Evolutionary conservation across 2,888 invertebrate species (phyloP), one percentile per base, ranked within the genome.

Genomic region (Phorcus lineatus): DNA sequence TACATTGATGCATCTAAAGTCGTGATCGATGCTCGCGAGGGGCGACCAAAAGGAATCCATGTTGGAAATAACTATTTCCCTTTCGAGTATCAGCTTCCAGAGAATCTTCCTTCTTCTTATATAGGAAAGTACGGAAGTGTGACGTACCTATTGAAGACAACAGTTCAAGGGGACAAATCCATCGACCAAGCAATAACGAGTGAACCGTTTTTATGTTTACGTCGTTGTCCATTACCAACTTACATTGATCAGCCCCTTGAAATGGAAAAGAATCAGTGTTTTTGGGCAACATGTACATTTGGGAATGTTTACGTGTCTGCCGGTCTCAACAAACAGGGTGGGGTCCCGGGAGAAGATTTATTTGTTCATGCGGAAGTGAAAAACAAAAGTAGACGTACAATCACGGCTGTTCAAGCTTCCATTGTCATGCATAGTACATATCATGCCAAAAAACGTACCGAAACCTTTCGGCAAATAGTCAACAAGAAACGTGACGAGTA

Each of bases 71-170:
- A 92, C 80, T 82, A 88, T 19, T 92, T 92, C 81, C 88, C 90
- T 0, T 90, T 93, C 79, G 90, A 91, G 53, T 93, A 92, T 82
- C 85, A 86, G 54, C 89, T 93, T 0, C 92, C 91, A 0, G 85
- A 87, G 1, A 91, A 89, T 79, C 87, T 93, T 1, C 93, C 93
- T 0, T 92, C 92, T 13, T 92, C 92, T 0, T 93, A 91, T 84
- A 93, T 93, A 74, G 93, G 93, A 62, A 92, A 92, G 81, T 91
- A 86, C 83, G 93, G 93, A 31, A 92, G 91, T 86, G 91, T 93
- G 28, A 92, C 93, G 1, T 93, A 93, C 82, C 91, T 92, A 16
- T 86, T 92, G 9, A 92, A 92, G 82, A 92, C 91, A 11, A 88
- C 88, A 1, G 86, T 92, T 17, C 84, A 87, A 24, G 92, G 92